Conservation (phyloP, 2,113 vertebrate genomes). For the Tetraodon nigroviridis region DNA sequence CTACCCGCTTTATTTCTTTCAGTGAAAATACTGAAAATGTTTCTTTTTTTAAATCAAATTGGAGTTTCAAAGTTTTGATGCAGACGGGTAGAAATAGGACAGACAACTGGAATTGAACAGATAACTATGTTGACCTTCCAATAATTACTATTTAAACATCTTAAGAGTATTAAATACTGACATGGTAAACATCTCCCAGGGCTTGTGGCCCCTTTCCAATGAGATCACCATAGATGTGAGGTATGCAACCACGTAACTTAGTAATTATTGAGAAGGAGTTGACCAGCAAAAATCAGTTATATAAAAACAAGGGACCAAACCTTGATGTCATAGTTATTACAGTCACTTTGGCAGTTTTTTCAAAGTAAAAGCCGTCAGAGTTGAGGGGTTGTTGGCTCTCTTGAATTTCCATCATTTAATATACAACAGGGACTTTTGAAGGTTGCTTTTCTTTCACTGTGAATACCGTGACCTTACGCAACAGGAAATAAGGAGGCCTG, state of each 20-base stretch:
- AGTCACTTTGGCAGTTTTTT: neutral
- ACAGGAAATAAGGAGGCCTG: slow-evolving; percentile 9
- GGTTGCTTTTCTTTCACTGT: slow-evolving; percentile 25
- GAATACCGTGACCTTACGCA: slow-evolving; percentile 36
- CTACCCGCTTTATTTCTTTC: too few species aligned
- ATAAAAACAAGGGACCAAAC: neutral
- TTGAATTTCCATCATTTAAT: slow-evolving; percentile 12
- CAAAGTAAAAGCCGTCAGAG: slow-evolving; percentile 7
- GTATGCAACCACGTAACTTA: neutral
- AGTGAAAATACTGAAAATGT: too few species aligned
- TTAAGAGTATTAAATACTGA: too few species aligned
- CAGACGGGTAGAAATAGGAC: neutral
- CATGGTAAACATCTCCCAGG: too few species aligned
- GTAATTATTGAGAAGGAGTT: too few species aligned
- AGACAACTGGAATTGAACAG: too few species aligned
- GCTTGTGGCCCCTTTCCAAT: too few species aligned
- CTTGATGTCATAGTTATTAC: neutral
- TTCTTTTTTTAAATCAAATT: too few species aligned
- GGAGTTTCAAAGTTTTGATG: neutral
- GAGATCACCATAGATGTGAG: too few species aligned
- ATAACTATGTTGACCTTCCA: too few species aligned
- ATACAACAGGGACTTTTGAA: slow-evolving; percentile 10
- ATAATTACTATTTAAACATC: too few species aligned
- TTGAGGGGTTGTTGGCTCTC: slow-evolving; percentile 14
- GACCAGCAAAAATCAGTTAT: too few species aligned